Percentiles rank a stretch among this genome's conserved stretches.
These are phyloP conservation scores for Meda fulgida DNA, from an alignment of 2,797 vertebrate genomes.

Conservation along the genomic window DNA sequence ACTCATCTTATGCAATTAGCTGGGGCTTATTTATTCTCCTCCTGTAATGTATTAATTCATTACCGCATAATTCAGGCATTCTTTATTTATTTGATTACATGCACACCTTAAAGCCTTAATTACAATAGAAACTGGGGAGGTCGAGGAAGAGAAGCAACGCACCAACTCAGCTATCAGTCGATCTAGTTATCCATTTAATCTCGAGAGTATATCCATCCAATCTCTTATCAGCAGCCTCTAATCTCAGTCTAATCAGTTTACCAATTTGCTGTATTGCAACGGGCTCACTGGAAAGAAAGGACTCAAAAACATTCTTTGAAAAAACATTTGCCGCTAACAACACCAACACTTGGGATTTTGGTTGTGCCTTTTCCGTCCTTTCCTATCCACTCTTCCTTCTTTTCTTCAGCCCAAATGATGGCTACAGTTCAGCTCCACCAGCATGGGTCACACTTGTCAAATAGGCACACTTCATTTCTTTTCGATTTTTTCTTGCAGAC, in stretches of 20 bases:
- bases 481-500: constrained; percentile 62
- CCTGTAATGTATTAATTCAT: constrained; percentile 80
- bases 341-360: constrained; percentile 71
- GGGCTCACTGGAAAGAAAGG: constrained; percentile 61
- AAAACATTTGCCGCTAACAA: constrained; percentile 61
- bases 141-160: constrained; percentile 65
- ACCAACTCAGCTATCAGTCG: constrained; percentile 71
- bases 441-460: constrained; percentile 76
- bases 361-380: constrained; percentile 63
- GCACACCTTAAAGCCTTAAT: constrained; percentile 79
- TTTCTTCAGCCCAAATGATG: constrained; percentile 75
- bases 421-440: constrained; percentile 74
- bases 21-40: constrained; percentile 75
- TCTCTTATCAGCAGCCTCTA: constrained; percentile 71
- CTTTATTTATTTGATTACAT: constrained; percentile 77
- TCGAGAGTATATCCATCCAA: constrained; percentile 72
- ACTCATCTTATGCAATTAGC: constrained; percentile 78
- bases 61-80: constrained; percentile 75
- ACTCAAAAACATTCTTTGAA: constrained; percentile 61
- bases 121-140: constrained; percentile 71
- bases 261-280: constrained; percentile 71
- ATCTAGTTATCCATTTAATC: constrained; percentile 77
- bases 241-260: constrained; percentile 74
- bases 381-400: constrained; percentile 30
- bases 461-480: constrained; percentile 75